Percentiles rank a stretch among this genome's conserved stretches.
These are phyloP conservation scores for Metopolophium dirhodum DNA, from an alignment of 1,140 invertebrate genomes.

Conservation along the genomic window DNA sequence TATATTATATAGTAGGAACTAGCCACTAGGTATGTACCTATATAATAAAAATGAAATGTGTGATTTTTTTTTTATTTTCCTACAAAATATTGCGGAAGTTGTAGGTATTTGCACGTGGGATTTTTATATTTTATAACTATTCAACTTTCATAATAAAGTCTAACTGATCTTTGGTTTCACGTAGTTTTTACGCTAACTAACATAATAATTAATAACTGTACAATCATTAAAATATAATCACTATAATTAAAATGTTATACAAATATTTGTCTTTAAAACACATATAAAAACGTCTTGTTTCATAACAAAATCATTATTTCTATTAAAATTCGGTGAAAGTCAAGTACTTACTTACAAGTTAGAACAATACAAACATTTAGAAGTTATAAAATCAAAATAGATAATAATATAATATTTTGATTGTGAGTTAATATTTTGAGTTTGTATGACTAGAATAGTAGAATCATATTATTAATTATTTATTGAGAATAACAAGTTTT, in stretches of 20 bases:
- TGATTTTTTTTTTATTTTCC: neutral
- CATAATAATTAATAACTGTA: neutral
- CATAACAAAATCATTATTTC: neutral
- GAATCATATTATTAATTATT: neutral
- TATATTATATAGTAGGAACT: neutral
- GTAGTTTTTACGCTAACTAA: neutral
- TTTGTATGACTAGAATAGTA: neutral
- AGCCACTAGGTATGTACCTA: neutral
- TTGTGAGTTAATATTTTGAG: too few species aligned
- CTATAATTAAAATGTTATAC: constrained; percentile 4
- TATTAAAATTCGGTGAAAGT: neutral
- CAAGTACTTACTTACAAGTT: neutral
- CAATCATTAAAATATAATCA: neutral
- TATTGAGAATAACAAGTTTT: neutral
- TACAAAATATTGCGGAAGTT: constrained; percentile 5
- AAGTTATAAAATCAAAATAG: neutral
- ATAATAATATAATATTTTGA: neutral
- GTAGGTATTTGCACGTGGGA: neutral
- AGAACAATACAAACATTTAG: neutral
- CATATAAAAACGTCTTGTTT: neutral
- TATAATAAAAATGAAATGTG: constrained; percentile 24
- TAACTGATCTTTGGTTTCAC: neutral
- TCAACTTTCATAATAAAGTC: constrained; percentile 9
- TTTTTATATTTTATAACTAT: constrained; percentile 29
- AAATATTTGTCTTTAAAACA: neutral